Evolutionary conservation across 1,140 invertebrate genomes (phyloP).

Genomic region (Heterodera carotae): DNA sequence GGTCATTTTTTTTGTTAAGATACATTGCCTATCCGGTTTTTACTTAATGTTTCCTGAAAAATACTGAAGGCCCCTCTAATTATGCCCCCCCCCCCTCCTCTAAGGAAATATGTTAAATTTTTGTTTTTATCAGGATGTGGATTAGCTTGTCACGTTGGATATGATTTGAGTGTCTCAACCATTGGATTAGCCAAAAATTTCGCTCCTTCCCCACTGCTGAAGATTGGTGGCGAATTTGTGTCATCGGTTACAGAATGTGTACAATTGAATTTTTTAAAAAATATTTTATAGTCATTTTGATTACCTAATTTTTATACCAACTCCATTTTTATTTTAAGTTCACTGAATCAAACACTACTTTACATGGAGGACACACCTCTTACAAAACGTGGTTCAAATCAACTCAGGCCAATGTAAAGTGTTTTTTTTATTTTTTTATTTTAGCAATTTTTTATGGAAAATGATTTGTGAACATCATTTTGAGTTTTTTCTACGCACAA

Average conservation of each 20-base stretch:
- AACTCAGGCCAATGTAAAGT: neutral
- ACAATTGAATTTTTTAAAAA: conserved; percentile 11
- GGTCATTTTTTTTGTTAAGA: neutral
- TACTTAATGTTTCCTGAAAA: too few species aligned
- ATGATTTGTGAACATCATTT: too few species aligned
- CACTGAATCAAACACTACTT: neutral
- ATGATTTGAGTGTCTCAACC: conserved; percentile 24
- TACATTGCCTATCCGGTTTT: too few species aligned
- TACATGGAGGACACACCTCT: neutral
- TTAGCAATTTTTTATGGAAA: too few species aligned
- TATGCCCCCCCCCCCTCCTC: too few species aligned
- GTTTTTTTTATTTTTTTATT: neutral
- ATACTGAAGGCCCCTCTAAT: too few species aligned
- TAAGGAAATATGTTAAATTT: neutral
- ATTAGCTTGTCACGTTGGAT: conserved; percentile 43
- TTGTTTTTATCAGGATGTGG: conserved; percentile 36
- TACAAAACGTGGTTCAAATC: conserved; percentile 1
- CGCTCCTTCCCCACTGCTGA: conserved; percentile 25
- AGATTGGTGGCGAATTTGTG: conserved; percentile 19
- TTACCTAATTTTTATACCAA: neutral
- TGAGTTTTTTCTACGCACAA: too few species aligned
- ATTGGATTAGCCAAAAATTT: conserved; percentile 51
- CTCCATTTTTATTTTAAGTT: neutral
- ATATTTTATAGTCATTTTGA: neutral
- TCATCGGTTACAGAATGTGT: neutral